A percentile compares a stretch with the other conserved stretches of the same genome.
Conservation (phyloP, 2,113 vertebrate genomes). For the Hepsetus odoe region DNA sequence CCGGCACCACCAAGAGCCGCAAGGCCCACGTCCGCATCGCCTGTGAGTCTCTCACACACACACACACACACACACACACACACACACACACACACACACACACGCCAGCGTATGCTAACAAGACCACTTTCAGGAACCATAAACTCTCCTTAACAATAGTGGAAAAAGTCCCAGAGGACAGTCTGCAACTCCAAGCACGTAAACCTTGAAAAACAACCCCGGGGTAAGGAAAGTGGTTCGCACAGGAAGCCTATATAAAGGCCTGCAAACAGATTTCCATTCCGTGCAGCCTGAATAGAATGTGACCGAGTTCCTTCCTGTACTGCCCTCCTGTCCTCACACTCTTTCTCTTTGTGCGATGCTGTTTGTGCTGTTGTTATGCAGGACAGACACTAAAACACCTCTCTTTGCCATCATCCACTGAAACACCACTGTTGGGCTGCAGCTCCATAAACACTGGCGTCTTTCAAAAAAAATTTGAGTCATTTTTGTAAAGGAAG, state of each 20-base stretch:
- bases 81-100: slow-evolving; percentile 19
- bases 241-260: not conserved
- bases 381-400: slow-evolving; percentile 28
- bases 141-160: slow-evolving; percentile 33
- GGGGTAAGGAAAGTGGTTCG: slow-evolving; percentile 16
- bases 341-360: slow-evolving; percentile 8
- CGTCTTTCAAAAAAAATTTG: not conserved
- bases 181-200: not conserved
- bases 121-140: not conserved
- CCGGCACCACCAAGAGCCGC: slow-evolving; percentile 96
- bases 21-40: slow-evolving; percentile 96
- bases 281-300: slow-evolving; percentile 13
- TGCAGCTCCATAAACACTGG: not conserved
- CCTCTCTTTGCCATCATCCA: not conserved
- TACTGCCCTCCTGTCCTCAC: not conserved
- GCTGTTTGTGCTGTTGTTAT: not conserved
- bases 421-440: slow-evolving; percentile 3
- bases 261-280: not conserved
- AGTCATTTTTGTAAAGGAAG: not conserved
- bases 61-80: slow-evolving; percentile 15
- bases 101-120: no score
- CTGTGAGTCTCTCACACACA: slow-evolving; percentile 81
- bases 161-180: slow-evolving; percentile 19
- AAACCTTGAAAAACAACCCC: slow-evolving; percentile 6
- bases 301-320: not conserved